Conservation (phyloP, 2,888 invertebrate genomes). For the Tubulanus polymorphus region DNA sequence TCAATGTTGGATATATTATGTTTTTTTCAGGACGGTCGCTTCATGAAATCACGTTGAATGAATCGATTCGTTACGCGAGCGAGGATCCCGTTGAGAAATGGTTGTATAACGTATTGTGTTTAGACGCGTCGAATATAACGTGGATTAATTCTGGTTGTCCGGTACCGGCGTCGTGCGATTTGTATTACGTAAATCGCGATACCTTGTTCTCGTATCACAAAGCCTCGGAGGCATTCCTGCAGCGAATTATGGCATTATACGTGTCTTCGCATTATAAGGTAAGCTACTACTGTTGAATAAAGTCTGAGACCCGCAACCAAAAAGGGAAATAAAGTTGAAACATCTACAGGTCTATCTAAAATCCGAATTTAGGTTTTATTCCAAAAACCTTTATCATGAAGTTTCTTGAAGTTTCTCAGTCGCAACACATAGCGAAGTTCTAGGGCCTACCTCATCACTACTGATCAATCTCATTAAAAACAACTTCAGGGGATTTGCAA, state of each 20-base stretch:
- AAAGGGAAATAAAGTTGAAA: too few species aligned
- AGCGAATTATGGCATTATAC: slow-evolving; percentile 85
- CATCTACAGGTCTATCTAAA: too few species aligned
- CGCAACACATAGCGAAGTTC: too few species aligned
- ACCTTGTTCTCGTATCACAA: slow-evolving; percentile 95
- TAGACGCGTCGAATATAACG: slow-evolving; percentile 71
- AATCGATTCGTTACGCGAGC: slow-evolving; percentile 88
- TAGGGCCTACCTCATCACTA: too few species aligned
- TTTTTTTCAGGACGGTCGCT: slow-evolving; percentile 49
- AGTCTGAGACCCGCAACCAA: too few species aligned
- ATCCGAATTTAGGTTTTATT: too few species aligned
- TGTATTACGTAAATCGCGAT: slow-evolving; percentile 69
- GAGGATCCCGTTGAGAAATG: slow-evolving; percentile 82
- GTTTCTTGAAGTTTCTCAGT: too few species aligned
- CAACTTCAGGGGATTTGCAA: too few species aligned
- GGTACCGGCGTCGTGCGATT: slow-evolving; percentile 80
- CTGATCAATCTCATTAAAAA: too few species aligned
- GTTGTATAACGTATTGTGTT: slow-evolving; percentile 85
- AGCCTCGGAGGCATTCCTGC: slow-evolving; percentile 77
- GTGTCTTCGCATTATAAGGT: slow-evolving; percentile 97
- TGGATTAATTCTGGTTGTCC: slow-evolving; percentile 77
- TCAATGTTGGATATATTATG: too few species aligned
- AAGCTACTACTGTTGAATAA: slow-evolving; percentile 2
- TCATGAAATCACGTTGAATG: slow-evolving; percentile 69
- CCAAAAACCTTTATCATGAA: too few species aligned